A percentile compares a stretch with the other conserved stretches of the same genome.
These are phyloP conservation scores for Nomada goodeniana DNA, from an alignment of 2,888 invertebrate genomes.

Conservation along the genomic window DNA sequence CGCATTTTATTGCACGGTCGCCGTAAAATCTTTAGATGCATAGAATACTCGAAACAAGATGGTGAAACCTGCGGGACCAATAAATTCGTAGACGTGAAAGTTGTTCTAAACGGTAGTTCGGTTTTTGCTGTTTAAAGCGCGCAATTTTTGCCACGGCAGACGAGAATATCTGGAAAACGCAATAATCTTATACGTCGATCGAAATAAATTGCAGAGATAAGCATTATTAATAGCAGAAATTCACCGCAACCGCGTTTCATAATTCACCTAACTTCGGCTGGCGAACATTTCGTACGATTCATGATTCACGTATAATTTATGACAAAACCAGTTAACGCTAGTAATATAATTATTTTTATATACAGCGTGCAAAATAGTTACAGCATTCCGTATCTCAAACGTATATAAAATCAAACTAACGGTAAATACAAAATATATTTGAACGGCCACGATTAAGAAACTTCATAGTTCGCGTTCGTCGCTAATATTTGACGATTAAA, in stretches of 20 bases:
- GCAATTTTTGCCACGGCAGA: not conserved
- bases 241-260: not conserved
- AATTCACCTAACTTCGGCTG: not conserved
- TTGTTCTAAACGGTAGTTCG: slow-evolving; percentile 15
- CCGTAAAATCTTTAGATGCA: not conserved
- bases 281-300: not conserved
- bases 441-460: no score
- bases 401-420: not conserved
- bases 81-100: slow-evolving; percentile 22
- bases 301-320: not conserved
- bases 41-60: not conserved
- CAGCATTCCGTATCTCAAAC: not conserved
- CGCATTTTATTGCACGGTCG: no score
- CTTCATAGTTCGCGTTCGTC: no score
- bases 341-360: not conserved
- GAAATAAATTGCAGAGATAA: not conserved
- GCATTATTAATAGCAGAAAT: not conserved
- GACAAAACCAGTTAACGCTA: not conserved
- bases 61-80: slow-evolving; percentile 2
- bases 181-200: slow-evolving; percentile 4
- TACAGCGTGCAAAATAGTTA: not conserved
- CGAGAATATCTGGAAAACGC: slow-evolving; percentile 12
- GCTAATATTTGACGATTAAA: slow-evolving; percentile 7
- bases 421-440: not conserved
- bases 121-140: slow-evolving; percentile 3